phyloP scores from a whole-genome alignment of 2,888 invertebrate genomes.

The Megalurothrips usitatus region DNA sequence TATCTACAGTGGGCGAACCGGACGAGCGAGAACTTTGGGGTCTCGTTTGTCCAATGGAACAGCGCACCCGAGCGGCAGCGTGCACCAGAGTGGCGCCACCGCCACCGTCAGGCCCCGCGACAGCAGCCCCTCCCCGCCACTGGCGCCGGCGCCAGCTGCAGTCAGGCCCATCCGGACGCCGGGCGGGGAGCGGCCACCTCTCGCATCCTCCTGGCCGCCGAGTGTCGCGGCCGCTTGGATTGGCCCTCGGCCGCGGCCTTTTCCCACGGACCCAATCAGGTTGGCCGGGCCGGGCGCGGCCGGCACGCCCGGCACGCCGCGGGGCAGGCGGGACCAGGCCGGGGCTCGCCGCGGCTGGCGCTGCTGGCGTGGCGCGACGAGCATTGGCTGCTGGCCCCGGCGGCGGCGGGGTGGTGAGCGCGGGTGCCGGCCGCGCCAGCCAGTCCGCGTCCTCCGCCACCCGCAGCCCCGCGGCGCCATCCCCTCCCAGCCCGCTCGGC shows the following conservation, averaged over 20 bases:
- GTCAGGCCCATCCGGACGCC: background rate
- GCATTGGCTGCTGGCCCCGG: background rate
- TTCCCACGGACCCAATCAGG: constrained; percentile 3
- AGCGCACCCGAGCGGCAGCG: too few species aligned
- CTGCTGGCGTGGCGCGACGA: too few species aligned
- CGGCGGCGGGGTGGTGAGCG: background rate
- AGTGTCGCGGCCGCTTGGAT: background rate
- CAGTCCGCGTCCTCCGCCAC: background rate
- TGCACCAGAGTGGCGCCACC: background rate
- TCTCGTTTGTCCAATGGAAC: too few species aligned
- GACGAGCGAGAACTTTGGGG: too few species aligned
- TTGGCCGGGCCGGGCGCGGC: background rate
- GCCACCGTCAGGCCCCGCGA: background rate
- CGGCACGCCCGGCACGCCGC: background rate
- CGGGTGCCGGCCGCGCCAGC: background rate
- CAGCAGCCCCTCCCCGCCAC: background rate
- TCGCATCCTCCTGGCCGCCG: background rate
- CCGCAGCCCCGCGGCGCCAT: background rate
- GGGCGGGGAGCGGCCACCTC: background rate
- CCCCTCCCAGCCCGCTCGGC: background rate
- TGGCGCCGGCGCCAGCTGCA: background rate
- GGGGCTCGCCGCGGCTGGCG: background rate
- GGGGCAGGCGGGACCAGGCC: background rate
- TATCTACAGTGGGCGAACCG: too few species aligned
- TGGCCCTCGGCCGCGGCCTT: background rate